Conservation (phyloP, 1,140 invertebrate genomes). For the Heliothis virescens region DNA sequence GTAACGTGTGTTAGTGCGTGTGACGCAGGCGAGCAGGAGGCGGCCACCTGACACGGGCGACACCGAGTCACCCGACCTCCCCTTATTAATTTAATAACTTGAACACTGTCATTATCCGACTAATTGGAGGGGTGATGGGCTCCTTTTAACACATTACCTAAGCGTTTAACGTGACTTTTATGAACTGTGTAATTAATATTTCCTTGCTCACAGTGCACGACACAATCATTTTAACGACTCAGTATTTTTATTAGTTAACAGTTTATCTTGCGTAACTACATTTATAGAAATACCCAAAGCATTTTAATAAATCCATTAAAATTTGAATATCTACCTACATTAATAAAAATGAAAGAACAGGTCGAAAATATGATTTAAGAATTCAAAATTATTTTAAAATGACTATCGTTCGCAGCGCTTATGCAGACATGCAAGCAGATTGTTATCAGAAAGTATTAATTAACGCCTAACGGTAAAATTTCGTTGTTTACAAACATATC, state of each 20-base stretch:
- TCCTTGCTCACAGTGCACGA: not conserved
- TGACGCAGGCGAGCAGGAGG: not conserved
- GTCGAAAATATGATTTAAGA: not conserved
- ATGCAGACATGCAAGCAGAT: slow-evolving; percentile 46
- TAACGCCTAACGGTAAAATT: slow-evolving; percentile 80
- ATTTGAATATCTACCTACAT: not conserved
- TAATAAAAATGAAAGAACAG: not conserved
- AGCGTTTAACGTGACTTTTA: slow-evolving; percentile 79
- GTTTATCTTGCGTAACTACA: no score
- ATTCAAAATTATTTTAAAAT: not conserved
- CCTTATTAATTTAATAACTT: slow-evolving; percentile 86
- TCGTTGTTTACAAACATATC: slow-evolving; percentile 85
- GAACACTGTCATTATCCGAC: slow-evolving; percentile 82
- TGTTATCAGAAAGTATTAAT: slow-evolving; percentile 76
- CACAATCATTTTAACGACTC: not conserved
- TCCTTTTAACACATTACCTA: slow-evolving; percentile 81
- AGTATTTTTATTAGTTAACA: not conserved
- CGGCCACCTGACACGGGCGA: slow-evolving; percentile 69
- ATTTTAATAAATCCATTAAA: no score
- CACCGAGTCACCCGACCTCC: slow-evolving; percentile 72
- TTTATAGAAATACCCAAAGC: no score
- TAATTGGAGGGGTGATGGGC: slow-evolving; percentile 83
- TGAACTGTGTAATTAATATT: slow-evolving; percentile 80
- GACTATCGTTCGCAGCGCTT: not conserved
- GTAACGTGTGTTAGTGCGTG: not conserved